Evolutionary conservation across 1,140 invertebrate species (phyloP), one percentile per base, ranked within the genome.

Genomic region (Hypsibius dujardini): DNA sequence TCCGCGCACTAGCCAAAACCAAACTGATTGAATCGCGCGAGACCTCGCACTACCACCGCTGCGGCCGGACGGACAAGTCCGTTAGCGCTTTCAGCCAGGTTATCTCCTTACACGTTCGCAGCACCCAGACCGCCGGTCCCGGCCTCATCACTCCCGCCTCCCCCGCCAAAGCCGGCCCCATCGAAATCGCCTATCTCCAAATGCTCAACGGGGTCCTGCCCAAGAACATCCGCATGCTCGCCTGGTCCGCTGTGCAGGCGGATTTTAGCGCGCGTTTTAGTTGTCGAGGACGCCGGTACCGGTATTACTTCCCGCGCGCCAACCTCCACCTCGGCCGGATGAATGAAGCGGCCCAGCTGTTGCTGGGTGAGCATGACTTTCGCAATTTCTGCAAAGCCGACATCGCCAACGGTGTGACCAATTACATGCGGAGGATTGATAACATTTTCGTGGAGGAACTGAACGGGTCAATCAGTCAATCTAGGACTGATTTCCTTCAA

Each of bases 371-470:
- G 71, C 90, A 97, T 80, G 95, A 98, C 79, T 98, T 92, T 81
- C 82, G 94, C 69, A 97, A 98, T 82, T 85, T 99, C 70, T 98
- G 95, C 79, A 97, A 97, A 84, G 95, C 97, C 89, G 94, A 98
- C 76, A 89, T 95, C 2, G 87, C 85, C 0, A 28, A 28, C 28
- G 28, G 28, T 28, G 28, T 28, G 28, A 28, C 28, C 28, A 28
- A 28, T 28, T 28, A 28, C 28, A 28, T 28, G 28, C 28, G 28
- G 28, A 28, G 28, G 28, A 28, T 28, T 28, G 28, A 28, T 28
- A 28, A 28, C 28, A 28, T 28, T 28, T 28, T 28, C 28, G 28
- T 28, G 28, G 28, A 28, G 28, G 28, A 28, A 28, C 28, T 28
- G 28, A 28, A 28, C 28, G 28, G 28, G 28, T 28, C 28, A 28